Evolutionary conservation across 2,888 invertebrate species (phyloP).

Genomic region (Nyleta sp.): DNA sequence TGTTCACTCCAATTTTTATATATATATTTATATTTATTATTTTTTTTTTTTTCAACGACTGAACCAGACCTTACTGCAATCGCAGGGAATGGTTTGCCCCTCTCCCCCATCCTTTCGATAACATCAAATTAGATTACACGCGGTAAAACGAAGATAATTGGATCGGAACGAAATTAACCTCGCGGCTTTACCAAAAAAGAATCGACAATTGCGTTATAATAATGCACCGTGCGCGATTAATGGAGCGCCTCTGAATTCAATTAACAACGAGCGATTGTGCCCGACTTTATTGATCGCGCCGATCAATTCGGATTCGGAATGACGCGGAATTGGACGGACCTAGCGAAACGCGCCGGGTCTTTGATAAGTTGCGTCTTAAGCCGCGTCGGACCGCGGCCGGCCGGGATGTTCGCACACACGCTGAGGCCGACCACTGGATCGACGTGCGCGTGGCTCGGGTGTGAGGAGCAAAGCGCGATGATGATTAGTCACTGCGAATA

Average conservation of each 20-base stretch:
- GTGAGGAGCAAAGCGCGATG: conserved; percentile 16
- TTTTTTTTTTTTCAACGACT: too few relatives aligned
- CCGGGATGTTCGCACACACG: conserved; percentile 32
- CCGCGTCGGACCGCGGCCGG: background rate
- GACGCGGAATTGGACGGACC: background rate
- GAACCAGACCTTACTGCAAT: too few relatives aligned
- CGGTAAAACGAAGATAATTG: conserved; percentile 8
- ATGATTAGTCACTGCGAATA: conserved; percentile 38
- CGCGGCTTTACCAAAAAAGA: conserved; percentile 6
- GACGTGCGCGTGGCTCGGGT: conserved; percentile 1
- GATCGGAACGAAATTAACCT: conserved; percentile 1
- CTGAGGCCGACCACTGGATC: conserved; percentile 39
- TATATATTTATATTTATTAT: too few relatives aligned
- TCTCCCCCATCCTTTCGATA: too few relatives aligned
- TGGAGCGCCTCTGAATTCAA: conserved; percentile 7
- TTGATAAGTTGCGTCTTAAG: conserved; percentile 29
- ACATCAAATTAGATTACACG: background rate
- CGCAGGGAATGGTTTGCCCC: too few relatives aligned
- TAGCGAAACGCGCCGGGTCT: background rate
- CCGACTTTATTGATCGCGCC: conserved; percentile 23
- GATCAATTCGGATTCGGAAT: conserved; percentile 8
- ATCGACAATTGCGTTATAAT: conserved; percentile 22
- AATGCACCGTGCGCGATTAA: conserved; percentile 19
- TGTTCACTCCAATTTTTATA: too few relatives aligned
- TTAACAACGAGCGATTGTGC: background rate